Evolutionary conservation across 53 echinoderm and acorn worm species (phyloP).

Genomic region (Paelopatides confundens): DNA sequence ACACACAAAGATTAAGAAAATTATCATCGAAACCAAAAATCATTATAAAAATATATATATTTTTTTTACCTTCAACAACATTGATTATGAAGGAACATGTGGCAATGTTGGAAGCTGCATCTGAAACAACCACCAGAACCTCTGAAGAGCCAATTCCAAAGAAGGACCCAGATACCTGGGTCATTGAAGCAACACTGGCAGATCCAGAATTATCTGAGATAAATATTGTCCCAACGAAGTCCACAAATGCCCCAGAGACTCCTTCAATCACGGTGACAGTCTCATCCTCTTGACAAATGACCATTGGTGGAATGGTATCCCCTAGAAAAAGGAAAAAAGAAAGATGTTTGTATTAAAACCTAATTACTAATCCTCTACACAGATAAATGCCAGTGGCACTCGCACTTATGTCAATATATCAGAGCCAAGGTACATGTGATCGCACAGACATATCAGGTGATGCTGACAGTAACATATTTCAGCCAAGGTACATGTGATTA

Average conservation of each 20-base stretch:
- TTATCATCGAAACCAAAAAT: too few relatives aligned
- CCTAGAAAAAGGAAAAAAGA: neutral
- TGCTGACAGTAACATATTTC: too few relatives aligned
- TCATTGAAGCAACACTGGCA: neutral
- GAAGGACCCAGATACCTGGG: neutral
- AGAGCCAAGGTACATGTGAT: too few relatives aligned
- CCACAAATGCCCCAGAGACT: neutral
- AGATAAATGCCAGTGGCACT: too few relatives aligned
- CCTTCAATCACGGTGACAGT: neutral
- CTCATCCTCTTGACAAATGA: neutral
- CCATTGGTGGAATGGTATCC: neutral
- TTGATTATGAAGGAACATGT: neutral
- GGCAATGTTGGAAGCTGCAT: constrained; percentile 1
- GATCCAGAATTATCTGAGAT: constrained; percentile 9
- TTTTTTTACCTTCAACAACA: neutral
- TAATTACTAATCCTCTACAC: too few relatives aligned
- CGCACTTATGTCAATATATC: too few relatives aligned
- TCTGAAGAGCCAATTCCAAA: neutral
- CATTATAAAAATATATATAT: too few relatives aligned
- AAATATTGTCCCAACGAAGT: neutral
- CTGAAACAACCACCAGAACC: neutral
- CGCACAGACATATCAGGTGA: too few relatives aligned
- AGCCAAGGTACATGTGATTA: too few relatives aligned
- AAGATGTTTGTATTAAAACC: neutral
- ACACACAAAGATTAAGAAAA: too few relatives aligned